A percentile compares a stretch with the other conserved stretches of the same genome.
Conservation (phyloP, 1,140 invertebrate species). For the Drosophila leontia region DNA sequence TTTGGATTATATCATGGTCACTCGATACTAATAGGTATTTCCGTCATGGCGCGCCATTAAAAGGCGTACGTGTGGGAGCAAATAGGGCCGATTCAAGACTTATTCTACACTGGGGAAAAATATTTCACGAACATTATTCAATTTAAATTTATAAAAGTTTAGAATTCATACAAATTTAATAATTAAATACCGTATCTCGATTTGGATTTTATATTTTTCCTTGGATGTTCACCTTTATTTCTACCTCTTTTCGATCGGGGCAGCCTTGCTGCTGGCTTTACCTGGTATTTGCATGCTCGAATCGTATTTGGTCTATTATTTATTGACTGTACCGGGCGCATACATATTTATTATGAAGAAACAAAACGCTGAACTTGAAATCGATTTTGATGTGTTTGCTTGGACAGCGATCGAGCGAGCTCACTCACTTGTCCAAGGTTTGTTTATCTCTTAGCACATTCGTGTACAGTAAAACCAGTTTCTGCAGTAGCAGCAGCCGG, state of each 20-base stretch:
- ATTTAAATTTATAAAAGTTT: not conserved
- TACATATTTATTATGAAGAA: constrained; percentile 57
- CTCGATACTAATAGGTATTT: constrained; percentile 72
- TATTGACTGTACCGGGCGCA: constrained; percentile 42
- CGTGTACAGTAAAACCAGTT: constrained; percentile 65
- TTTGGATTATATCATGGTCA: constrained; percentile 72
- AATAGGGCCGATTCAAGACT: constrained; percentile 37
- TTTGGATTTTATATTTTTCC: not conserved
- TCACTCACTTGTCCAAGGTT: constrained; percentile 59
- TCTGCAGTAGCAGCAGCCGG: constrained; percentile 39
- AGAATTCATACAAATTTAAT: not conserved
- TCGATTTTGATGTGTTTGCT: constrained; percentile 69
- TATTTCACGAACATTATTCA: not conserved
- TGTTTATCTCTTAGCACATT: constrained; percentile 75
- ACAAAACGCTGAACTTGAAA: constrained; percentile 76
- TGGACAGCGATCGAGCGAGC: constrained; percentile 26
- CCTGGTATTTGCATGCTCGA: constrained; percentile 51
- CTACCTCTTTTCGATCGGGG: not conserved
- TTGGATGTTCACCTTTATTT: not conserved
- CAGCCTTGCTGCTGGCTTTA: constrained; percentile 27
- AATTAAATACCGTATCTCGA: too few relatives aligned
- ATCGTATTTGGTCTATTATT: constrained; percentile 62
- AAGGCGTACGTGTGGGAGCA: constrained; percentile 55
- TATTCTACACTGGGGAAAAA: constrained; percentile 20
- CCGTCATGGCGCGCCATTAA: constrained; percentile 70